A percentile compares a stretch with the other conserved stretches of the same genome.
phyloP scores from a whole-genome alignment of 2,797 vertebrate species.

The Acrossocheilus fasciatus region DNA sequence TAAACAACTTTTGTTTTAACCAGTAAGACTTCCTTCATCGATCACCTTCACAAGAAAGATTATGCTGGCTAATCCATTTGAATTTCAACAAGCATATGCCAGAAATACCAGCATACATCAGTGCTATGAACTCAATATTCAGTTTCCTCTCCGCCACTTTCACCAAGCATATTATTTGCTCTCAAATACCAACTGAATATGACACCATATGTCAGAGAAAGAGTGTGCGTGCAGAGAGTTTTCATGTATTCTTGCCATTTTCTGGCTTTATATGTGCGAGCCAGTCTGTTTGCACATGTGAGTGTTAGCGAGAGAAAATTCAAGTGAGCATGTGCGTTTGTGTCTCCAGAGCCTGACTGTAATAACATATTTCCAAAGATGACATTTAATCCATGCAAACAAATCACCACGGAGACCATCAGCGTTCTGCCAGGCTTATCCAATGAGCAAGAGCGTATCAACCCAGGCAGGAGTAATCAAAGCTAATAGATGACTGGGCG shows the following conservation, averaged over 20 bases:
- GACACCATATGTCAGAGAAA: constrained; percentile 39
- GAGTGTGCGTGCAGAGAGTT: background rate
- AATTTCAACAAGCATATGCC: background rate
- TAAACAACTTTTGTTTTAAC: background rate
- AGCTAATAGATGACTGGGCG: constrained; percentile 64
- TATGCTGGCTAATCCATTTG: background rate
- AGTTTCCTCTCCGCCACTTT: constrained; percentile 24
- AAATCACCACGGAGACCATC: constrained; percentile 77
- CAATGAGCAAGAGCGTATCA: constrained; percentile 51
- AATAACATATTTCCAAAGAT: constrained; percentile 80
- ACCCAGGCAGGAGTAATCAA: constrained; percentile 60
- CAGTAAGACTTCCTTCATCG: background rate
- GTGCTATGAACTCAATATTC: constrained; percentile 17
- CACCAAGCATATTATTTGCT: constrained; percentile 18
- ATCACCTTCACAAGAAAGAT: background rate
- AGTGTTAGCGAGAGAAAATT: constrained; percentile 22
- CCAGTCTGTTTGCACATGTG: constrained; percentile 30
- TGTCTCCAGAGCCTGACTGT: constrained; percentile 65
- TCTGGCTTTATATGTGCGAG: constrained; percentile 44
- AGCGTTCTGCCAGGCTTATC: constrained; percentile 61
- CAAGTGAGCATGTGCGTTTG: constrained; percentile 29
- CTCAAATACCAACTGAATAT: constrained; percentile 23
- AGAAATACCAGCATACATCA: background rate
- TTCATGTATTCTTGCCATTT: constrained; percentile 48
- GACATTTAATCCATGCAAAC: constrained; percentile 83